A percentile compares a stretch with the other conserved stretches of the same genome.
phyloP scores from a whole-genome alignment of 1,140 invertebrate species.

The Philaenus spumarius region DNA sequence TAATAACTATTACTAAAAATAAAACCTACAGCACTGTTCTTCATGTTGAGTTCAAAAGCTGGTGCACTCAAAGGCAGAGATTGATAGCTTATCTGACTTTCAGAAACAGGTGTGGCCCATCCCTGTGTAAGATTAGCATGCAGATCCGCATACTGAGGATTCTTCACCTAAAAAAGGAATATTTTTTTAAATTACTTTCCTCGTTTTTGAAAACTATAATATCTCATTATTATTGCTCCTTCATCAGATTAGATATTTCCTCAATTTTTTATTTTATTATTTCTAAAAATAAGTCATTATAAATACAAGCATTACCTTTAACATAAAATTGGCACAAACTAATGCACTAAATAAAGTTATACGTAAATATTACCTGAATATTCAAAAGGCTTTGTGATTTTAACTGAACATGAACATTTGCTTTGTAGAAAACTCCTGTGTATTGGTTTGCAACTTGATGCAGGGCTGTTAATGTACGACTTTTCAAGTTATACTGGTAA shows the following conservation, averaged over 20 bases:
- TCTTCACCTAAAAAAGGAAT: slow-evolving; percentile 34
- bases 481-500: slow-evolving; percentile 52
- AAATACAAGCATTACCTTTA: too few relatives aligned
- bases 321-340: too few relatives aligned
- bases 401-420: slow-evolving; percentile 45
- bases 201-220: too few relatives aligned
- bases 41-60: slow-evolving; percentile 52
- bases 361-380: slow-evolving; percentile 1
- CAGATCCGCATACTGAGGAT: slow-evolving; percentile 47
- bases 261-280: too few relatives aligned
- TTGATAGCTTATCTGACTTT: slow-evolving; percentile 44
- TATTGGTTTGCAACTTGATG: slow-evolving; percentile 45
- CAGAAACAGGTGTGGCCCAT: slow-evolving; percentile 40
- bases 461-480: slow-evolving; percentile 48
- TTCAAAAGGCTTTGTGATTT: slow-evolving; percentile 35
- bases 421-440: slow-evolving; percentile 48
- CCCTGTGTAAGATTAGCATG: slow-evolving; percentile 45
- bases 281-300: too few relatives aligned
- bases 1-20: background rate
- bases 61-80: slow-evolving; percentile 42
- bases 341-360: too few relatives aligned
- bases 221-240: too few relatives aligned
- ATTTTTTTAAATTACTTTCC: background rate
- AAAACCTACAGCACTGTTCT: slow-evolving; percentile 44
- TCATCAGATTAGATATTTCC: too few relatives aligned